A percentile compares a stretch with the other conserved stretches of the same genome.
phyloP scores from a whole-genome alignment of 2,797 vertebrate genomes.

The Carcharodon carcharias region DNA sequence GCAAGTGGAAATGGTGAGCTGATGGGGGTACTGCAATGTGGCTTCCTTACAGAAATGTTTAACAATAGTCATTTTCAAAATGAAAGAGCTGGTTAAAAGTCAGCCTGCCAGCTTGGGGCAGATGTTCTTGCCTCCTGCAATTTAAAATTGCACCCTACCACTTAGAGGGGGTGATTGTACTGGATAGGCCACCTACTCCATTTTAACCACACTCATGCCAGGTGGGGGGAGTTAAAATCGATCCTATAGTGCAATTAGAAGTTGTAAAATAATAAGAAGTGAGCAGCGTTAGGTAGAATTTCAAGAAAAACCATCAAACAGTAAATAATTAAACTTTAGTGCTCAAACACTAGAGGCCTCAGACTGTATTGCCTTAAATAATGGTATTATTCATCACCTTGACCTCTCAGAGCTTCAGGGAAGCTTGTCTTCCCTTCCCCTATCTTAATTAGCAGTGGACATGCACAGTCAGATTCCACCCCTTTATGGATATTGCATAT shows the following conservation, averaged over 20 bases:
- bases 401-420: neutral
- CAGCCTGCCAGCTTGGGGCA: neutral
- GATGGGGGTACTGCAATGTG: neutral
- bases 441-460: neutral
- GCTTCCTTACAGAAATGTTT: neutral
- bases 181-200: no score
- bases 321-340: slow-evolving; percentile 5
- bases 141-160: neutral
- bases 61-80: neutral
- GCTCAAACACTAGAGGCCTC: no score
- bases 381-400: neutral
- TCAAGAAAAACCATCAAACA: neutral
- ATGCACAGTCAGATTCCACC: neutral
- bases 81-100: neutral
- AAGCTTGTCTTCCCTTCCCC: neutral
- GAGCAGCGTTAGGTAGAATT: neutral
- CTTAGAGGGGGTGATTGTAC: neutral
- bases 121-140: neutral
- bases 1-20: neutral
- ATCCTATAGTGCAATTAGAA: neutral
- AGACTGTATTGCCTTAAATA: neutral
- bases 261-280: neutral
- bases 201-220: neutral
- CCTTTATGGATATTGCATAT: neutral
- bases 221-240: neutral